A percentile compares a stretch with the other conserved stretches of the same genome.
Evolutionary conservation across 2,797 vertebrate species (phyloP).

Genomic region (Micropoecilia bifurca): DNA sequence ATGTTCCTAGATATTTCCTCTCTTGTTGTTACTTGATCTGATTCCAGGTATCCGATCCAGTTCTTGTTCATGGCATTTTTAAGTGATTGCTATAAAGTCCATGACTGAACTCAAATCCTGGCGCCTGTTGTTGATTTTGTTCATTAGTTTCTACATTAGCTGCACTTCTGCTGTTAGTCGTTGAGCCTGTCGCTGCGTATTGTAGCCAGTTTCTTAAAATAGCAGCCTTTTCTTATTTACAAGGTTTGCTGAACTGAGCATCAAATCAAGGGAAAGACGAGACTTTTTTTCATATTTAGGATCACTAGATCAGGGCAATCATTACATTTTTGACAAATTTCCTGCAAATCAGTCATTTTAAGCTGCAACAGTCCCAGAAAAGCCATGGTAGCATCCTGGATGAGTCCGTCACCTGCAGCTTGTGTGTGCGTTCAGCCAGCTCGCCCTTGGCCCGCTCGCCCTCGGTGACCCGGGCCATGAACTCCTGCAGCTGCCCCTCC

Average conservation of each 20-base stretch:
- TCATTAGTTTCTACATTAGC: background rate
- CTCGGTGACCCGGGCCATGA: slow-evolving; percentile 88
- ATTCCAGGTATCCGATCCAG: background rate
- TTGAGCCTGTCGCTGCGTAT: background rate
- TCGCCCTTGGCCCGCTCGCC: slow-evolving; percentile 89
- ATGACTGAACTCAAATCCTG: background rate
- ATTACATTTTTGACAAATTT: background rate
- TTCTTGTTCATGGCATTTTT: background rate
- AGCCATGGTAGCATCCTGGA: too few species aligned
- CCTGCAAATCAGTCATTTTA: too few species aligned
- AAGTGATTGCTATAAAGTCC: background rate
- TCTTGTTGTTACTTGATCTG: background rate
- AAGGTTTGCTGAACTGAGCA: too few species aligned
- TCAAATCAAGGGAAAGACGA: too few species aligned
- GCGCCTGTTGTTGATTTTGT: background rate
- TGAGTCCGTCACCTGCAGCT: slow-evolving; percentile 84
- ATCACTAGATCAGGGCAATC: too few species aligned
- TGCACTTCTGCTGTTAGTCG: background rate
- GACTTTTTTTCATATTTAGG: too few species aligned
- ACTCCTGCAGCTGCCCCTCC: slow-evolving; percentile 93
- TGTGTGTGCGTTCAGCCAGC: slow-evolving; percentile 88
- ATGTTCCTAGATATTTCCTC: background rate
- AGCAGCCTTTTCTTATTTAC: background rate
- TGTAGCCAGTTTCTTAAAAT: background rate
- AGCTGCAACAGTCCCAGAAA: too few species aligned